Evolutionary conservation across 2,797 vertebrate genomes (phyloP).

Genomic region (Ctenopoma kingsleyae): DNA sequence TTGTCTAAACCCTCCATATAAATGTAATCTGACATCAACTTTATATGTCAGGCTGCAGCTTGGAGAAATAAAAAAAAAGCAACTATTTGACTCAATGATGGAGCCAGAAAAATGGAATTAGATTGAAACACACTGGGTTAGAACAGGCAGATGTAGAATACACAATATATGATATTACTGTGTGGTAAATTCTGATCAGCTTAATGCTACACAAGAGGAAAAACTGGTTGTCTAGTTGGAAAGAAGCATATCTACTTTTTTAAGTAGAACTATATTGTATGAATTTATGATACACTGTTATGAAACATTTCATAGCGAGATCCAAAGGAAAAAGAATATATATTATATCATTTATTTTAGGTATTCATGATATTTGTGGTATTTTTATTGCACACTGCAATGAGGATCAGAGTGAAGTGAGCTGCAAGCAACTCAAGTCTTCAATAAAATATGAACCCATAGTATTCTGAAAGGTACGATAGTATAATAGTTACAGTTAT

Average conservation of each 20-base stretch:
- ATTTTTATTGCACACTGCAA: slow-evolving; percentile 31
- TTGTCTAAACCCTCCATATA: too few species aligned
- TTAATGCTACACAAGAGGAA: neutral
- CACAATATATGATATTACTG: neutral
- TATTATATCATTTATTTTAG: slow-evolving; percentile 24
- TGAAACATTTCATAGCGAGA: slow-evolving; percentile 31
- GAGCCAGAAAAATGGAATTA: neutral
- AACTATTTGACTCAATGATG: neutral
- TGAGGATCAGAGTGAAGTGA: slow-evolving; percentile 20
- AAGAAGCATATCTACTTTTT: neutral
- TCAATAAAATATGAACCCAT: slow-evolving; percentile 71
- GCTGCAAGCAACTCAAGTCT: slow-evolving; percentile 40
- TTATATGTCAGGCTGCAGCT: neutral
- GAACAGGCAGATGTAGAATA: neutral
- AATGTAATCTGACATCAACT: too few species aligned
- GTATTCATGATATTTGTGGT: slow-evolving; percentile 43
- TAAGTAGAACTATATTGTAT: neutral
- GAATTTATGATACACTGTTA: slow-evolving; percentile 8
- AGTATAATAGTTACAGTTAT: slow-evolving; percentile 68
- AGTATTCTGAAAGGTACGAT: slow-evolving; percentile 63
- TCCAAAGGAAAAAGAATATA: slow-evolving; percentile 19
- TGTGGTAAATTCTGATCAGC: too few species aligned
- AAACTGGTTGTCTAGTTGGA: neutral
- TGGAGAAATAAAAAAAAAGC: neutral
- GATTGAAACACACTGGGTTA: neutral